Evolutionary conservation across 2,113 vertebrate species (phyloP).

Genomic region (Tor tambroides): DNA sequence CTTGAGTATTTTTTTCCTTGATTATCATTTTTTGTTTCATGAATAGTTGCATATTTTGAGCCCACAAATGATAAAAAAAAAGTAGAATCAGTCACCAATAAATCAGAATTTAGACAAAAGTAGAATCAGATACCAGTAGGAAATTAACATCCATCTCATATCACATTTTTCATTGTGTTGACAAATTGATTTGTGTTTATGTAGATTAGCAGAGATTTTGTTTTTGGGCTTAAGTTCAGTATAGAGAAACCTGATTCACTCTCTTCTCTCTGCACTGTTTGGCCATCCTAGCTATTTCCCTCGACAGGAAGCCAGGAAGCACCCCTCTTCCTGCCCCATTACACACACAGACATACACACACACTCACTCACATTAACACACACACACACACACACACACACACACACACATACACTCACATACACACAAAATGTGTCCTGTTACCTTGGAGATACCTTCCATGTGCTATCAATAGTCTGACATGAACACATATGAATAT

Average conservation of each 20-base stretch:
- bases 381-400: not conserved
- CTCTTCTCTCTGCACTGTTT: slow-evolving; percentile 53
- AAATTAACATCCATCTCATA: not conserved
- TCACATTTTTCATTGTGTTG: not conserved
- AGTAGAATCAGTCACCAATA: not conserved
- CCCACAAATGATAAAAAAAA: not conserved
- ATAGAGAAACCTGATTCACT: slow-evolving; percentile 55
- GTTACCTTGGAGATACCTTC: slow-evolving; percentile 58
- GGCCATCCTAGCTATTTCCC: slow-evolving; percentile 59
- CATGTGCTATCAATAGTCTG: slow-evolving; percentile 50
- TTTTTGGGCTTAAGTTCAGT: slow-evolving; percentile 15
- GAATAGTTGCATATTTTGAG: not conserved
- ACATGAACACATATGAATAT: slow-evolving; percentile 29
- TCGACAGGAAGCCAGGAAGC: slow-evolving; percentile 57
- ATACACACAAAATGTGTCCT: slow-evolving; percentile 21
- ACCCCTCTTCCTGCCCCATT: slow-evolving; percentile 57
- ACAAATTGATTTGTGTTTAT: no score
- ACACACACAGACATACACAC: slow-evolving; percentile 39
- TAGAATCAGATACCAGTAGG: not conserved
- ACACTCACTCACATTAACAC: slow-evolving; percentile 17
- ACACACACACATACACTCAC: not conserved
- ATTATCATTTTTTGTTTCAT: not conserved
- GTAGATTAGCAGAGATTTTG: not conserved
- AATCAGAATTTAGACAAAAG: not conserved
- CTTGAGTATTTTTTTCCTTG: not conserved